A percentile compares a stretch with the other conserved stretches of the same genome.
These are phyloP conservation scores for Lophura nycthemera DNA, from an alignment of 2,113 vertebrate genomes.

Conservation along the genomic window DNA sequence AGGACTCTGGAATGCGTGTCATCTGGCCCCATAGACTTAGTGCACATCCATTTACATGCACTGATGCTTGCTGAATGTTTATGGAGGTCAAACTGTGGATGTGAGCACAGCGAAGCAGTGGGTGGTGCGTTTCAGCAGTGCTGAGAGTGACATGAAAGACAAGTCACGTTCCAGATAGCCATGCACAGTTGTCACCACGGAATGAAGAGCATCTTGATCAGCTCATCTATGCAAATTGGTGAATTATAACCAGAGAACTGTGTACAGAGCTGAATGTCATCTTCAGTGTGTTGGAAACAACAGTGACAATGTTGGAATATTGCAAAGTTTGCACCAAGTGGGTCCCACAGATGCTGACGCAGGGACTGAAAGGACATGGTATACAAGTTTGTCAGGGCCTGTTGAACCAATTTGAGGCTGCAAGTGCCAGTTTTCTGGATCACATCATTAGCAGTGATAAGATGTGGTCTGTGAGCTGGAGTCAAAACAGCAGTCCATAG, in stretches of 20 bases:
- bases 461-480: too few species aligned
- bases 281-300: neutral
- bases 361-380: too few species aligned
- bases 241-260: neutral
- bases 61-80: neutral
- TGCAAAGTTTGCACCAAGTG: neutral
- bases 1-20: too few species aligned
- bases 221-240: neutral
- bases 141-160: neutral
- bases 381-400: too few species aligned
- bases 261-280: neutral
- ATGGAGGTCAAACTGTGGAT: neutral
- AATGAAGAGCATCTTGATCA: neutral
- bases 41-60: neutral
- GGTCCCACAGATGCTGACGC: too few species aligned
- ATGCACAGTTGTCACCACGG: neutral
- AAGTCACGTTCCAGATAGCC: neutral
- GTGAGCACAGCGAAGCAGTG: neutral
- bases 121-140: neutral
- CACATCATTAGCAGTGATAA: too few species aligned
- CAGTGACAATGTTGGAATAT: neutral
- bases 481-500: too few species aligned
- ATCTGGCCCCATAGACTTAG: too few species aligned
- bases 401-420: too few species aligned
- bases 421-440: too few species aligned